phyloP scores from a whole-genome alignment of 2,113 vertebrate species.

The Chamaea fasciata region DNA sequence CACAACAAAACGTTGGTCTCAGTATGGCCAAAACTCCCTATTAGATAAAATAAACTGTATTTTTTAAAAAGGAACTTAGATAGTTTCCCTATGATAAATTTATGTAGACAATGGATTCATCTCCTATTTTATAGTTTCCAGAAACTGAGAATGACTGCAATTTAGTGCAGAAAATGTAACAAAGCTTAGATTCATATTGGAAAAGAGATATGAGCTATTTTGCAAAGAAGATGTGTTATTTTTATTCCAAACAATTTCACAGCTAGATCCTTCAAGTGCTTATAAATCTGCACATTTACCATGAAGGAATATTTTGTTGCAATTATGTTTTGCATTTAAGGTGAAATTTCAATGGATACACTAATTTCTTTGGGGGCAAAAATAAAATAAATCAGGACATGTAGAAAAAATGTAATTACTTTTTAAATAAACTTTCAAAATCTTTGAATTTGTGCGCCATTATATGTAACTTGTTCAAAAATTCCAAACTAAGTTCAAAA shows the following conservation, averaged over 20 bases:
- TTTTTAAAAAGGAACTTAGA: background rate
- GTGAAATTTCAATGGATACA: background rate
- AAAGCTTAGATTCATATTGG: background rate
- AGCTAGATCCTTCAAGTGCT: background rate
- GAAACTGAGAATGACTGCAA: background rate
- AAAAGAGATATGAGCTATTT: background rate
- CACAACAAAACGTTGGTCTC: background rate
- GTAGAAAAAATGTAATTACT: background rate
- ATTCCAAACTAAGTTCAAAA: background rate
- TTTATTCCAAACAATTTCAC: background rate
- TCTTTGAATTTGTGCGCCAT: background rate
- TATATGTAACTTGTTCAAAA: background rate
- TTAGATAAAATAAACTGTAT: background rate
- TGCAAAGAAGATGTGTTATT: background rate
- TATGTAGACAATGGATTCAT: rapidly evolving
- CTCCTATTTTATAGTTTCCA: background rate
- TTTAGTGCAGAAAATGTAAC: background rate
- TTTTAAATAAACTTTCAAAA: background rate
- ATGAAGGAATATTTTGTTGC: background rate
- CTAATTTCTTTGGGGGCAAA: background rate
- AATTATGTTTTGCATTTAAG: background rate
- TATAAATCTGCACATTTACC: background rate
- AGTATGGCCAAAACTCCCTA: background rate
- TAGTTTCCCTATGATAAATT: background rate
- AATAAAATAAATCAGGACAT: background rate